A percentile compares a stretch with the other conserved stretches of the same genome.
phyloP scores from a whole-genome alignment of 1,140 invertebrate genomes.

The Calosoma granatense region DNA sequence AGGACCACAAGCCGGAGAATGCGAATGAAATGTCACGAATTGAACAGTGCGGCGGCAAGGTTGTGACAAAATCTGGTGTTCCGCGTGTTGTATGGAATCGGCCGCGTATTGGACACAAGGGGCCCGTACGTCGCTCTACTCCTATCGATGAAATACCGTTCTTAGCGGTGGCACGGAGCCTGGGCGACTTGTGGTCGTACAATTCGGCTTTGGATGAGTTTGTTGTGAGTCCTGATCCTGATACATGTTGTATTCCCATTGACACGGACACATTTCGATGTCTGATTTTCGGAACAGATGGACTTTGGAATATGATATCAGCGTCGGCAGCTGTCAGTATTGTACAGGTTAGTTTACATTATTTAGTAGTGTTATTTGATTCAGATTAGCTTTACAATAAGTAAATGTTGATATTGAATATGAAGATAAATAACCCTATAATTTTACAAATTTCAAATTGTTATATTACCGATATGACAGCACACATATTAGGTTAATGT shows the following conservation, averaged over 20 bases:
- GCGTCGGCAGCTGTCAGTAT: slow-evolving; percentile 73
- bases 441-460: too few species aligned
- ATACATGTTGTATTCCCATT: slow-evolving; percentile 78
- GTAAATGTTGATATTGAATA: too few species aligned
- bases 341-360: slow-evolving; percentile 62
- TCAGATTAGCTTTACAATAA: too few species aligned
- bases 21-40: slow-evolving; percentile 79
- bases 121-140: slow-evolving; percentile 72
- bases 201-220: slow-evolving; percentile 82
- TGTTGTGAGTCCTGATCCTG: slow-evolving; percentile 94
- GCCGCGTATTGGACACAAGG: slow-evolving; percentile 65
- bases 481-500: neutral
- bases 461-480: neutral
- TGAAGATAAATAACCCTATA: too few species aligned
- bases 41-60: slow-evolving; percentile 77
- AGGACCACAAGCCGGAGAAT: slow-evolving; percentile 92
- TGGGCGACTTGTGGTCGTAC: slow-evolving; percentile 96
- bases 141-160: slow-evolving; percentile 94
- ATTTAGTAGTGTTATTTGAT: too few species aligned
- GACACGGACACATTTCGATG: slow-evolving; percentile 73
- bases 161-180: slow-evolving; percentile 84
- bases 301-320: slow-evolving; percentile 91
- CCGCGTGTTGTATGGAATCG: slow-evolving; percentile 95
- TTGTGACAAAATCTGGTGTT: slow-evolving; percentile 82
- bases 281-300: slow-evolving; percentile 92